These are phyloP conservation scores for Bombus sibiricus DNA, from an alignment of 1,140 invertebrate species.

Conservation along the genomic window DNA sequence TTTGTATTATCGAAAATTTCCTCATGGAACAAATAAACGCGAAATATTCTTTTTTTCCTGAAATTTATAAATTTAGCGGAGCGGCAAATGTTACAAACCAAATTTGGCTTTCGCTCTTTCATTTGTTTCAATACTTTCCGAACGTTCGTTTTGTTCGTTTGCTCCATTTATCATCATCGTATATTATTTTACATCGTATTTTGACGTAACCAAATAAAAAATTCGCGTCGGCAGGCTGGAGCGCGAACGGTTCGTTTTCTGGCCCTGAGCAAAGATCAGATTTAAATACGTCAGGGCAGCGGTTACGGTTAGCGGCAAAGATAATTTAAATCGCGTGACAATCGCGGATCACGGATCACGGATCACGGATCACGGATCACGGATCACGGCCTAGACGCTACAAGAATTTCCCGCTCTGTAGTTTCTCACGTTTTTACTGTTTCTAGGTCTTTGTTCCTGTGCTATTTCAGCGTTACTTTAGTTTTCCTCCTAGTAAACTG, in stretches of 20 bases:
- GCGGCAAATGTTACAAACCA: not conserved
- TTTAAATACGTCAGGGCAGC: not conserved
- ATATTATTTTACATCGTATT: not conserved
- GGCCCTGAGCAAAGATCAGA: conserved; percentile 2
- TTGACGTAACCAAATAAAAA: conserved; percentile 17
- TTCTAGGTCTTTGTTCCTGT: not conserved
- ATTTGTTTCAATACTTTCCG: not conserved
- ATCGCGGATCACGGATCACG: too few species aligned
- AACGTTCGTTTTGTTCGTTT: not conserved
- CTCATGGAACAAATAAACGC: not conserved
- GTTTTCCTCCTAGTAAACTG: too few species aligned
- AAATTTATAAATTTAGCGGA: not conserved
- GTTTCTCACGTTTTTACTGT: not conserved
- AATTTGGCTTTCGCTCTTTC: not conserved
- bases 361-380: too few species aligned
- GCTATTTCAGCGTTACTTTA: not conserved
- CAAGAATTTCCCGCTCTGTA: conserved; percentile 13
- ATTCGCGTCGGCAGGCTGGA: not conserved
- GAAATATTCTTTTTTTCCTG: not conserved
- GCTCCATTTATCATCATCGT: too few species aligned
- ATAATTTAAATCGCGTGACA: conserved; percentile 26
- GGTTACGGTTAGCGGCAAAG: not conserved
- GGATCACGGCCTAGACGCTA: conserved; percentile 2
- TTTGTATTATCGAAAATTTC: too few species aligned
- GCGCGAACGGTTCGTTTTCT: conserved; percentile 5